phyloP scores from a whole-genome alignment of 2,888 invertebrate species.

The Heliconius hortense region DNA sequence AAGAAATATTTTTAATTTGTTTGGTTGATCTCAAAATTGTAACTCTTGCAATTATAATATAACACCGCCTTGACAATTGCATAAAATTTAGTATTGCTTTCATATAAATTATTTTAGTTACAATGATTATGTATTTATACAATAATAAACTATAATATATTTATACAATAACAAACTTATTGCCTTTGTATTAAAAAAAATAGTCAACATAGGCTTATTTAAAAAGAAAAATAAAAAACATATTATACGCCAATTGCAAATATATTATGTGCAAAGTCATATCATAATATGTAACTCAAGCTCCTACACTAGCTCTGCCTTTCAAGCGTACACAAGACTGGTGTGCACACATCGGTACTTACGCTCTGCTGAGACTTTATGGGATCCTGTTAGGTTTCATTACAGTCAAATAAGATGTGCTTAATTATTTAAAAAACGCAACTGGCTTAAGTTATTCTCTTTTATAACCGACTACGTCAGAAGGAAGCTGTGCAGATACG shows the following conservation, averaged over 20 bases:
- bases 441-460: not conserved
- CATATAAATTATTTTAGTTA: too few relatives aligned
- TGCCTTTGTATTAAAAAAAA: not conserved
- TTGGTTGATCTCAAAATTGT: too few relatives aligned
- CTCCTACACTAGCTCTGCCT: constrained; percentile 18
- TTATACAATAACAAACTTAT: not conserved
- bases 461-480: not conserved
- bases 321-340: constrained; percentile 19
- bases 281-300: not conserved
- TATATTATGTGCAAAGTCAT: not conserved
- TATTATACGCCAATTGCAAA: not conserved
- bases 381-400: constrained; percentile 29
- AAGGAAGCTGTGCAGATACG: not conserved
- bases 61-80: too few relatives aligned
- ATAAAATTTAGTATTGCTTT: too few relatives aligned
- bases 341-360: constrained; percentile 34
- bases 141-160: too few relatives aligned
- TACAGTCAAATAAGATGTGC: constrained; percentile 24
- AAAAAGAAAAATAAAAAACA: not conserved
- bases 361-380: constrained; percentile 33
- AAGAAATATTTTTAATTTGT: too few relatives aligned
- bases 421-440: constrained; percentile 8
- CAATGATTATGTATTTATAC: too few relatives aligned
- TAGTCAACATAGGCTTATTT: not conserved
- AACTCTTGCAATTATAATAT: too few relatives aligned